Percentiles rank a stretch among this genome's conserved stretches.
Evolutionary conservation across 2,113 vertebrate species (phyloP).

Genomic region (Atractosteus spatula): DNA sequence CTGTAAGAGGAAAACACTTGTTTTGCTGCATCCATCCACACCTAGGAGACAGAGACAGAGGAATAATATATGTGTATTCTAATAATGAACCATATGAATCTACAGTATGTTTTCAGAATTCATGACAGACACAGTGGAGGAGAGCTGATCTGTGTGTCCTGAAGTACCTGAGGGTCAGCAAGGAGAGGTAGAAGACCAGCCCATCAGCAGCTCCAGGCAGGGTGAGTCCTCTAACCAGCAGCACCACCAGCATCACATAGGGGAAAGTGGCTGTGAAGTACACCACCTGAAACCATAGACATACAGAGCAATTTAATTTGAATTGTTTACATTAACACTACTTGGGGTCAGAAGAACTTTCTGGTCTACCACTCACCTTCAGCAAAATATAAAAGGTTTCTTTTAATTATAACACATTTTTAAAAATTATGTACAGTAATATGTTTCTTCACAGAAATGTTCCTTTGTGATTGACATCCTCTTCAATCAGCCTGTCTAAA

Average conservation of each 20-base stretch:
- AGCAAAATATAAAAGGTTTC: too few species aligned
- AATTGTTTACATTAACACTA: too few species aligned
- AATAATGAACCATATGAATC: too few species aligned
- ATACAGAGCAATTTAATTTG: neutral
- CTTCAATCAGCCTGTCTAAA: too few species aligned
- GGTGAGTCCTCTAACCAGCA: slow-evolving; percentile 77
- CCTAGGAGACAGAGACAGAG: slow-evolving; percentile 32
- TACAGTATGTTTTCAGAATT: too few species aligned
- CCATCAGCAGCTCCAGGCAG: slow-evolving; percentile 79
- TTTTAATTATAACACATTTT: neutral
- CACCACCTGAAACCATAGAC: slow-evolving; percentile 69
- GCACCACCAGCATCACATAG: slow-evolving; percentile 69
- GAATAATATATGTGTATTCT: too few species aligned
- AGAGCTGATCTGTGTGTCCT: neutral
- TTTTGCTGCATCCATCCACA: slow-evolving; percentile 66
- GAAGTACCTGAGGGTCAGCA: slow-evolving; percentile 80
- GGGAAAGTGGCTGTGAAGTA: slow-evolving; percentile 92
- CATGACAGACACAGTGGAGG: too few species aligned
- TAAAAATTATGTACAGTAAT: neutral
- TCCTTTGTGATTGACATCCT: too few species aligned
- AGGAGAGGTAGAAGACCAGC: slow-evolving; percentile 82
- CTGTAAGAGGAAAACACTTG: slow-evolving; percentile 65
- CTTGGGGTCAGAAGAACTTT: too few species aligned
- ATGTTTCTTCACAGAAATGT: neutral
- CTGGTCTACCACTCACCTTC: too few species aligned